Base-by-base conservation (phyloP, 2,797 vertebrate genomes). In the Lithobates pipiens region DNA sequence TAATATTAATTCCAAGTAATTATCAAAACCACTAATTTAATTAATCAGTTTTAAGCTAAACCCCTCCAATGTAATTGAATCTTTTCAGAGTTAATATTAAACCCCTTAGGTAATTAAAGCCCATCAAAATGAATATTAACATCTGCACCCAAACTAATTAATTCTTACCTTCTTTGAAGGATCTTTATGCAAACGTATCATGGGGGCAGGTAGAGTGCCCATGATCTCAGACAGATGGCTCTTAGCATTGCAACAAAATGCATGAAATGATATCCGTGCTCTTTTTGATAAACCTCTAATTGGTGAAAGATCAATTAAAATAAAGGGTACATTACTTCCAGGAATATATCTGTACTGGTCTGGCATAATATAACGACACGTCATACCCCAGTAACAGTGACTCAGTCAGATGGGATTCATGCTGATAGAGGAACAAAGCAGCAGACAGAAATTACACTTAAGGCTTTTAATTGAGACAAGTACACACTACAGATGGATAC, bases 31-130 rank as follows among this genome's bases (percentile, higher is more conserved):
- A 65, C 61, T 4, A 65, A 65, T 23, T n/a, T 65, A 65, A 65
- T 65, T 65, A 46, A 46, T 65, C 9, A 25, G 61, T n/a, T 23
- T 25, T 65, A 25, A 10, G 21, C n/a, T 65, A 65, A 65, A 65
- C 61, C 61, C 61, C 61, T 65, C 23, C 61, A 65, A 65, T 25
- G 61, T 65, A 65, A n/a, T 25, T 65, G 11, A 70, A 70, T 70
- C 29, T 25, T 34, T 15, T 36, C 68, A 15, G 68, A 34, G 27
- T 70, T 70, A 25, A 65, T 65, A 65, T 9, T 23, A 65, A 65
- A 25, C n/a, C 61, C 61, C 61, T 65, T 11, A 65, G n/a, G 61
- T 65, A 65, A n/a, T 54, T 54, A 18, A 54, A 54, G 50, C 50
- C 15, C 50, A 54, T 65, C 61, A 65, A 65, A 25, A 25, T 65